Percentiles rank a stretch among this genome's conserved stretches.
These are phyloP conservation scores for Schrankia costaestrigalis DNA, from an alignment of 2,888 invertebrate genomes.

Conservation along the genomic window DNA sequence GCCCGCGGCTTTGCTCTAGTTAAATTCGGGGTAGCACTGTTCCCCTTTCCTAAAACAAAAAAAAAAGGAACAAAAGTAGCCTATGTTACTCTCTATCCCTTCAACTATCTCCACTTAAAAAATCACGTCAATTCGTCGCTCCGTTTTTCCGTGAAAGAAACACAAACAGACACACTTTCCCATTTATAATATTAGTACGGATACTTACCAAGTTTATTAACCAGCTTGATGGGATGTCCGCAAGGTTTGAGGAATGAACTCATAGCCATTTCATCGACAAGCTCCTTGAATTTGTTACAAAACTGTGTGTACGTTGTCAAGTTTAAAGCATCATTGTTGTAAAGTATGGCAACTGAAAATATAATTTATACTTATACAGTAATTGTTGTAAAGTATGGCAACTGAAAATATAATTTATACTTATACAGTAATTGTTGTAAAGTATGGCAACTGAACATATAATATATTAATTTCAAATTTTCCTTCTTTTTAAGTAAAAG, in stretches of 20 bases:
- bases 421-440: constrained; percentile 18
- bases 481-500: too few species aligned
- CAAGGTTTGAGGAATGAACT: constrained; percentile 40
- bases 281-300: constrained; percentile 28
- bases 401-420: constrained; percentile 24
- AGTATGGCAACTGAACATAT: constrained; percentile 37
- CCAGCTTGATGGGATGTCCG: constrained; percentile 45
- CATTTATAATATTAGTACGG: neutral
- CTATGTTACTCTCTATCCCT: too few species aligned
- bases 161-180: too few species aligned
- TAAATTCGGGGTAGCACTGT: too few species aligned
- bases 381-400: constrained; percentile 35
- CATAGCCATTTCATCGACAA: constrained; percentile 44
- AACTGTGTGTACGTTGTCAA: constrained; percentile 35
- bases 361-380: neutral
- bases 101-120: too few species aligned
- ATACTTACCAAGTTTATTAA: constrained; percentile 32
- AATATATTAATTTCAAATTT: too few species aligned
- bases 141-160: neutral
- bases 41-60: too few species aligned
- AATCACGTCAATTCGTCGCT: neutral
- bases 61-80: too few species aligned
- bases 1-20: too few species aligned
- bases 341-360: constrained; percentile 38
- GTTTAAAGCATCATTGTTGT: constrained; percentile 37